Conservation (phyloP, 2,888 invertebrate species). For the Liodrosophila aerea region DNA sequence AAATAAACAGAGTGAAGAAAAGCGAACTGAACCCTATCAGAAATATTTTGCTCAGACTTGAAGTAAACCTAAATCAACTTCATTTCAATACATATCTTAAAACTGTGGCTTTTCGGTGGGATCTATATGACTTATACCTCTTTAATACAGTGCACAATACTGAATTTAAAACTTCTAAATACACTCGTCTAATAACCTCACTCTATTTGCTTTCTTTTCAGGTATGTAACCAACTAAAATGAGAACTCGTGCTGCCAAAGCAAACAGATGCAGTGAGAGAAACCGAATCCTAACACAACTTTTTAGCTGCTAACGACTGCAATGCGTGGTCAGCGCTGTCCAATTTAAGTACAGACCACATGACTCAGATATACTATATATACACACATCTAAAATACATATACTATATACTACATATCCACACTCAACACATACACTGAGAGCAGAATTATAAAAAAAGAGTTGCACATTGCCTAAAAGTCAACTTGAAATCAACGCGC, state of each 20-base stretch:
- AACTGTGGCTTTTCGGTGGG: too few species aligned
- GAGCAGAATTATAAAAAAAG: constrained; percentile 32
- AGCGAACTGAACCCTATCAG: too few species aligned
- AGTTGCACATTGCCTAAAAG: constrained; percentile 57
- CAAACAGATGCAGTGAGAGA: constrained; percentile 5
- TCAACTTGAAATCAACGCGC: constrained; percentile 65
- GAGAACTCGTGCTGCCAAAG: background rate
- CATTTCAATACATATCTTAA: too few species aligned
- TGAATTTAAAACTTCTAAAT: too few species aligned
- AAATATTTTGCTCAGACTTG: too few species aligned
- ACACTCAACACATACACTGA: constrained; percentile 6
- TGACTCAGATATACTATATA: constrained; percentile 26
- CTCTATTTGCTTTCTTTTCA: constrained; percentile 39
- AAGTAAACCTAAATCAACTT: too few species aligned
- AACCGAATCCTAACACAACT: constrained; percentile 38
- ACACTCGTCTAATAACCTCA: constrained; percentile 1
- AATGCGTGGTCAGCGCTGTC: constrained; percentile 54
- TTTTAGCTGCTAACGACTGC: constrained; percentile 46
- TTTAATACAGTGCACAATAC: too few species aligned
- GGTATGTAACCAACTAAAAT: constrained; percentile 43
- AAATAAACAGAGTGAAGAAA: background rate
- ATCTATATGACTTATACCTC: too few species aligned
- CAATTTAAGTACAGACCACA: constrained; percentile 49
- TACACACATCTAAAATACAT: constrained; percentile 15
- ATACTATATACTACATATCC: constrained; percentile 1